Conservation (phyloP, 2,888 invertebrate species). For the Seira musarum region DNA sequence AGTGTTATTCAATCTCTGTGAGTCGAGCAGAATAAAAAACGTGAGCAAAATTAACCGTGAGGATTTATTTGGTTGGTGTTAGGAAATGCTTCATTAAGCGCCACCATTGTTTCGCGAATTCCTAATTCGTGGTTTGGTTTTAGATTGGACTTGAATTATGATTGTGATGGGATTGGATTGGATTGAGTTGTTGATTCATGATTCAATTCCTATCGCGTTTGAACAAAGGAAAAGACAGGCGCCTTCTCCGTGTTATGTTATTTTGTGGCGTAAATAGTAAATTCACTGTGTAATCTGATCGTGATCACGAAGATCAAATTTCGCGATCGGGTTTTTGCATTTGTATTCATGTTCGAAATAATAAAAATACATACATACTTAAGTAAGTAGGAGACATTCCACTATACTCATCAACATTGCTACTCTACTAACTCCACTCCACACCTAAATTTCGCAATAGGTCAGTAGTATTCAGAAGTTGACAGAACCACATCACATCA, state of each 20-base stretch:
- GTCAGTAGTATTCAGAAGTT: constrained; percentile 31
- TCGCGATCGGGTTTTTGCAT: too few species aligned
- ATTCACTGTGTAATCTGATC: too few species aligned
- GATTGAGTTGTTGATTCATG: constrained; percentile 5
- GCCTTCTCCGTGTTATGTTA: too few species aligned
- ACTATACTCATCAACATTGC: background rate
- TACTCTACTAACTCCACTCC: constrained; percentile 13
- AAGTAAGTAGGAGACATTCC: constrained; percentile 22
- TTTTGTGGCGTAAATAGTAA: too few species aligned
- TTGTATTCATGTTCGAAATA: too few species aligned
- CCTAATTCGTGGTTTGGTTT: background rate
- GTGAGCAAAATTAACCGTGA: background rate
- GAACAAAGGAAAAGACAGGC: too few species aligned
- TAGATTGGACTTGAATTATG: background rate
- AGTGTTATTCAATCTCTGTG: background rate
- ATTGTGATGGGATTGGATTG: background rate
- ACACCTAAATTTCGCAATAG: constrained; percentile 40
- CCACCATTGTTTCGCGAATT: background rate
- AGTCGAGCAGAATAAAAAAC: background rate
- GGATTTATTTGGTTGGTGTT: background rate
- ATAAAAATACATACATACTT: background rate
- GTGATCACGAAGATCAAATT: too few species aligned
- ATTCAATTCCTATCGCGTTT: background rate
- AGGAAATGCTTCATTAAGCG: constrained; percentile 10
- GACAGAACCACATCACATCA: background rate